These are phyloP conservation scores for Calliopum simillimum DNA, from an alignment of 2,888 invertebrate species.

Conservation along the genomic window DNA sequence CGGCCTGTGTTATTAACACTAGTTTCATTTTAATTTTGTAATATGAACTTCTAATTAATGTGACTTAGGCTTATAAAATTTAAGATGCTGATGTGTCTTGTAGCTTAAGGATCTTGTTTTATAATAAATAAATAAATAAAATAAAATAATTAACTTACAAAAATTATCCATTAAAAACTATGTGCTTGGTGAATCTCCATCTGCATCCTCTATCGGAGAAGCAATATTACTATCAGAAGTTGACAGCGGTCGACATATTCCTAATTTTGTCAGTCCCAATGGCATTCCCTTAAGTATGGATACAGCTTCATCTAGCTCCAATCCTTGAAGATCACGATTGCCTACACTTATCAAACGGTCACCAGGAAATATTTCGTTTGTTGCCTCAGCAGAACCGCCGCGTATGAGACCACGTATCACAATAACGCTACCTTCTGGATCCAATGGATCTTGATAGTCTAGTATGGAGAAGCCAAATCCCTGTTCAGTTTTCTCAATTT, in stretches of 20 bases:
- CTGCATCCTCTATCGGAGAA: constrained; percentile 58
- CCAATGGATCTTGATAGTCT: constrained; percentile 97
- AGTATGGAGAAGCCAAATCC: constrained; percentile 98
- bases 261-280: constrained; percentile 88
- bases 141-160: no score
- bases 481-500: constrained; percentile 92
- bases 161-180: constrained; percentile 57
- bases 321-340: constrained; percentile 88
- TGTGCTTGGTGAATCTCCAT: constrained; percentile 63
- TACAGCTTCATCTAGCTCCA: constrained; percentile 94
- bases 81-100: no score
- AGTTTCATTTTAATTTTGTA: no score
- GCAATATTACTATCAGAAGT: constrained; percentile 67
- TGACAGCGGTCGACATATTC: constrained; percentile 84
- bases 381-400: constrained; percentile 96
- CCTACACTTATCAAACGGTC: constrained; percentile 94
- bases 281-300: constrained; percentile 95
- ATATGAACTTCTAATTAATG: no score
- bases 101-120: no score
- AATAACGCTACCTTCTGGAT: constrained; percentile 94
- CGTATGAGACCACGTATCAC: constrained; percentile 97
- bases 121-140: no score
- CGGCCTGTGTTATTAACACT: no score
- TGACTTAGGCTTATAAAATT: no score
- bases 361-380: constrained; percentile 94